Conservation (phyloP, 2,888 invertebrate species). For the Stratiomys singularior region DNA sequence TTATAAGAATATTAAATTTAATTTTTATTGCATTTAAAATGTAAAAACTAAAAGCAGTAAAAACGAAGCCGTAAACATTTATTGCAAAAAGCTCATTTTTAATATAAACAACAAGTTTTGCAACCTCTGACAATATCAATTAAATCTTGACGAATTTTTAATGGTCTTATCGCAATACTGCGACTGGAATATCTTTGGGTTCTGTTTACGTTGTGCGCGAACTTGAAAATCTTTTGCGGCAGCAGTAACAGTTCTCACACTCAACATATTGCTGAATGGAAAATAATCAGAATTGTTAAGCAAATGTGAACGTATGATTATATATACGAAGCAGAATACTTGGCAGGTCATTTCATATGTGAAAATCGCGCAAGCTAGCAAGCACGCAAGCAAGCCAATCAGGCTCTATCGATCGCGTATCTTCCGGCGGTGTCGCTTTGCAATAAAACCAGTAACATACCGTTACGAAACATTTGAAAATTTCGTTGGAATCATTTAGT, state of each 20-base stretch:
- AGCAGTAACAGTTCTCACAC: not conserved
- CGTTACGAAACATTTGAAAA: no score
- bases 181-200: not conserved
- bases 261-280: not conserved
- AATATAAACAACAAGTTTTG: not conserved
- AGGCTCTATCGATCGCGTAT: not conserved
- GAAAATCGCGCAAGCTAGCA: not conserved
- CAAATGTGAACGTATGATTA: not conserved
- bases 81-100: no score
- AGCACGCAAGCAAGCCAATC: no score
- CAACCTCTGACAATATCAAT: not conserved
- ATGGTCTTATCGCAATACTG: not conserved
- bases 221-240: slow-evolving; percentile 13
- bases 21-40: no score
- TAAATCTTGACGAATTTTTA: not conserved
- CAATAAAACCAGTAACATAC: no score
- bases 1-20: no score
- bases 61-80: no score
- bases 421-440: not conserved
- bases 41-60: no score
- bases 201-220: slow-evolving; percentile 5
- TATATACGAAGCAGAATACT: not conserved
- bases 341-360: slow-evolving; percentile 10
- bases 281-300: not conserved
- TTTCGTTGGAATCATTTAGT: not conserved